Conservation (phyloP, 1,140 invertebrate genomes). For the Bradynema listronoti region DNA sequence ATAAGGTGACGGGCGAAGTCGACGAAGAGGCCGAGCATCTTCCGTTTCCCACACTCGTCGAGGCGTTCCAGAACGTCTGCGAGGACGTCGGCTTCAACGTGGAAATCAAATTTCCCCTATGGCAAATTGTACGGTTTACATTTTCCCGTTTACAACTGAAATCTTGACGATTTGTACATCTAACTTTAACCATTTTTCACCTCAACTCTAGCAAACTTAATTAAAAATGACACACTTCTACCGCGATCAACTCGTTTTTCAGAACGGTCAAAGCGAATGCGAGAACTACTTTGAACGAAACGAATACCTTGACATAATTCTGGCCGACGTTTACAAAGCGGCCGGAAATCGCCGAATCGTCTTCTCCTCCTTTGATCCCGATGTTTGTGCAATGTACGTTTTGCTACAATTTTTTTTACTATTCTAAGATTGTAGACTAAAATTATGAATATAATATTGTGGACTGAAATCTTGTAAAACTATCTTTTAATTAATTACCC, state of each 20-base stretch:
- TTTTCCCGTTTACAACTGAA: too few species aligned
- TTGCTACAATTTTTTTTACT: constrained; percentile 9
- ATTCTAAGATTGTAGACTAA: too few species aligned
- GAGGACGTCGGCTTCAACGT: constrained; percentile 45
- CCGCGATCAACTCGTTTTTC: background rate
- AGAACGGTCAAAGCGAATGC: constrained; percentile 35
- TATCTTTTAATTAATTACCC: too few species aligned
- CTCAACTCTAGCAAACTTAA: too few species aligned
- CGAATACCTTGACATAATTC: constrained; percentile 50
- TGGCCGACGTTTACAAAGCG: constrained; percentile 47
- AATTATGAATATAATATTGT: too few species aligned
- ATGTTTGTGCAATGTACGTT: constrained; percentile 56
- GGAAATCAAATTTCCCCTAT: constrained; percentile 38
- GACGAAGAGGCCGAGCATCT: constrained; percentile 39
- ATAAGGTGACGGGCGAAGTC: constrained; percentile 24
- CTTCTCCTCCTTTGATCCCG: constrained; percentile 57
- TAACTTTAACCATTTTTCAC: too few species aligned
- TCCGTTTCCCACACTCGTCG: constrained; percentile 41
- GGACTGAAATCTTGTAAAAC: too few species aligned
- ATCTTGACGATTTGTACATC: too few species aligned
- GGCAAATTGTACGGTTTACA: background rate
- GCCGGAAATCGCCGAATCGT: constrained; percentile 51
- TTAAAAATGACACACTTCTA: too few species aligned
- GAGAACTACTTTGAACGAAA: constrained; percentile 44
- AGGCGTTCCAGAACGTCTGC: constrained; percentile 33